Percentiles rank a stretch among this genome's conserved stretches.
These are phyloP conservation scores for Ericerus pela DNA, from an alignment of 1,140 invertebrate species.

Conservation along the genomic window DNA sequence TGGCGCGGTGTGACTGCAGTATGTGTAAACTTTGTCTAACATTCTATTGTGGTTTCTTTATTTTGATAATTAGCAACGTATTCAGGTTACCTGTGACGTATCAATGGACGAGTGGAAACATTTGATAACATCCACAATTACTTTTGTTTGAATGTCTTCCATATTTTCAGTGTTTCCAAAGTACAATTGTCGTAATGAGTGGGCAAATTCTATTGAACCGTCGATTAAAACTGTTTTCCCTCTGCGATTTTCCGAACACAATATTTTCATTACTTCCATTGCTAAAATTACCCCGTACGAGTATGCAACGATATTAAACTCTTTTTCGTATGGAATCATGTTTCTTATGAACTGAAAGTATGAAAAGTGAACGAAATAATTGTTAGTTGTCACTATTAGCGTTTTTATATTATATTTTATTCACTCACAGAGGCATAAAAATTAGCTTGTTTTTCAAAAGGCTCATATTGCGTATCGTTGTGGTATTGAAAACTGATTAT, in stretches of 20 bases:
- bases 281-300: background rate
- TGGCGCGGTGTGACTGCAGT: too few relatives aligned
- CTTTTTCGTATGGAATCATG: background rate
- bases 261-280: slow-evolving; percentile 2
- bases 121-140: background rate
- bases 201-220: background rate
- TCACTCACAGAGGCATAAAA: background rate
- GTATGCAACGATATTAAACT: background rate
- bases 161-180: background rate
- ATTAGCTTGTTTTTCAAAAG: background rate
- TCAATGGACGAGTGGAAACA: background rate
- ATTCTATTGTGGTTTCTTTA: background rate
- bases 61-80: background rate
- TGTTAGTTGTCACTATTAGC: background rate
- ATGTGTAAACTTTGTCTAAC: background rate
- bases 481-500: background rate
- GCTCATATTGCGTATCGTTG: background rate
- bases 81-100: background rate
- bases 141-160: background rate
- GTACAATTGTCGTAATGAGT: background rate
- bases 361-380: background rate
- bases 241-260: background rate
- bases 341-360: background rate
- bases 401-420: too few relatives aligned
- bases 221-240: background rate